Evolutionary conservation across 1,140 invertebrate species (phyloP), one percentile per base, ranked within the genome.

Genomic region (Drosophila pectinifera): DNA sequence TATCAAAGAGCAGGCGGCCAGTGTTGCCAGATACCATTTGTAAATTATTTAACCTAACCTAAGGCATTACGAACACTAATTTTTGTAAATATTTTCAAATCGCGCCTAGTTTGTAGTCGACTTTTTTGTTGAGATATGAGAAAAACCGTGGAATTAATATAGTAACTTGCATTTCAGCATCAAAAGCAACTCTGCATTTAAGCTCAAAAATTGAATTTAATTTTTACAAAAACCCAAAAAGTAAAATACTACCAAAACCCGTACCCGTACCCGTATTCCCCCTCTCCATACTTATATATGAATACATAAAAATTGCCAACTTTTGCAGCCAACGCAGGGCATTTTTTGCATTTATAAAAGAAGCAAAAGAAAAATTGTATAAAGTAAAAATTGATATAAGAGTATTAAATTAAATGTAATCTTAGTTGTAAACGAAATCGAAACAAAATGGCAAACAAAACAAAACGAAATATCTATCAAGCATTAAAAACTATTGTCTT

Each of bases 201-300:
- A 90, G 82, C 79, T 86, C 86, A 90, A 90, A 82, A 73, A 80
- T 74, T 83, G 73, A 88, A 85, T 90, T 85, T 86, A 90, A 80
- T 86, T 85, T 90, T 82, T 90, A 84, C 62, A 69, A 78, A 76
- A 84, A 64, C 58, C 46, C 36, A 65, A 45, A 59, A 65, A 57
- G 34, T 31, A 54, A 55, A 64, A 26, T 31, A 48, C 26, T 70
- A 58, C 53, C 64, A 70, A 53, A 45, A 14, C 61, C 48, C 48
- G 11, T 70, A 58, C 53, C 64, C 70, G 45, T 38, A 14, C 61
- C 48, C 48, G 11, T 36, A 13, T 31, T 22, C 39, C 45, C 61
- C 39, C 14, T 43, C 41, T 55, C 34, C 45, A 41, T 18, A 51
- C 26, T 49, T 62, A 57, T 43, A 58, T 38, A 80, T 28, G 38